Conservation (phyloP, 2,888 invertebrate species). For the Polyploca ridens region DNA sequence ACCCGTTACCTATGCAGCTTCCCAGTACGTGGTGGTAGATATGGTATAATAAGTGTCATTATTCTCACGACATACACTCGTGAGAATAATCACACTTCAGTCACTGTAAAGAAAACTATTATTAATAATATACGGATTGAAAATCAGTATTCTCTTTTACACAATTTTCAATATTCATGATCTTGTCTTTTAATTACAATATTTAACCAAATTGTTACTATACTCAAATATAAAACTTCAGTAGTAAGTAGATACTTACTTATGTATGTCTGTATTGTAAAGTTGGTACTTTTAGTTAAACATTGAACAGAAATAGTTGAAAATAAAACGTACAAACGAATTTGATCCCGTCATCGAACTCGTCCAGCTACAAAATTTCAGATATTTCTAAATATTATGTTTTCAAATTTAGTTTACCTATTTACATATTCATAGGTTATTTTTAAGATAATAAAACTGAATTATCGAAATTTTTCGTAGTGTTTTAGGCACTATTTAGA, state of each 20-base stretch:
- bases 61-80: too few relatives aligned
- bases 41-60: too few relatives aligned
- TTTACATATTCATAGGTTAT: constrained; percentile 74
- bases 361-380: constrained; percentile 63
- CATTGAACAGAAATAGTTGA: background rate
- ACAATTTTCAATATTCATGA: too few relatives aligned
- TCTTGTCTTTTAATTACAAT: too few relatives aligned
- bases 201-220: too few relatives aligned
- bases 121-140: background rate
- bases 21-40: too few relatives aligned
- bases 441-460: constrained; percentile 77
- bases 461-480: constrained; percentile 82
- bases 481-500: constrained; percentile 85
- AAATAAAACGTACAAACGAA: constrained; percentile 63
- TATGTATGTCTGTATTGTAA: background rate
- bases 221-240: too few relatives aligned
- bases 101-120: too few relatives aligned
- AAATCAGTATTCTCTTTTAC: background rate
- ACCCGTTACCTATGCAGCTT: too few relatives aligned
- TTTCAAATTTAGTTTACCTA: constrained; percentile 63
- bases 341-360: constrained; percentile 77
- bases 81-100: too few relatives aligned
- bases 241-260: too few relatives aligned
- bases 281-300: background rate
- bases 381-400: constrained; percentile 63